Percentiles rank a stretch among this genome's conserved stretches.
Conservation (phyloP, 2,113 vertebrate genomes). For the Nansenia antarctica region DNA sequence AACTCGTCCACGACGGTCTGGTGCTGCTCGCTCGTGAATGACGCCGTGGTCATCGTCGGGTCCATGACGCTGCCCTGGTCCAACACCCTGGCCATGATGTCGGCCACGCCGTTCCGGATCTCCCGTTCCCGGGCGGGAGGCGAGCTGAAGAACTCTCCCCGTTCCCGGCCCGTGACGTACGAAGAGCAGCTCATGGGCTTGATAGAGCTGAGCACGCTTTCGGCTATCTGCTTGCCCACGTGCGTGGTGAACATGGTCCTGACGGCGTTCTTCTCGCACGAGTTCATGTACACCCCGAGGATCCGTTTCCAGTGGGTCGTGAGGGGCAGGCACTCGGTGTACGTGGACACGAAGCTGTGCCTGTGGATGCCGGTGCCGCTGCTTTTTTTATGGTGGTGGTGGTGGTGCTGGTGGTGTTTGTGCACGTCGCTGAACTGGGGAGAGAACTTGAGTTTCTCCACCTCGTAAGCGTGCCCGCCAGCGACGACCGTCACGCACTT, state of each 20-base stretch:
- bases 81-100: not conserved
- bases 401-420: no score
- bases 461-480: not conserved
- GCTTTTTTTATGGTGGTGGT: no score
- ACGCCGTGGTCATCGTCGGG: not conserved
- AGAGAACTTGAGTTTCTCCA: not conserved
- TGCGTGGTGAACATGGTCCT: not conserved
- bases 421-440: not conserved
- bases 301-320: not conserved
- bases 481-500: not conserved
- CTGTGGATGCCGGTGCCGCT: no score
- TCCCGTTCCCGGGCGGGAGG: not conserved
- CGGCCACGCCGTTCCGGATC: not conserved
- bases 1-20: not conserved
- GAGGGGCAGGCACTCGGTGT: not conserved
- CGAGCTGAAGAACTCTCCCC: not conserved
- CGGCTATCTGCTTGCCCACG: not conserved
- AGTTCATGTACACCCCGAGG: constrained; percentile 1
- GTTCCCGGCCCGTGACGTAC: not conserved
- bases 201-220: not conserved
- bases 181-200: not conserved
- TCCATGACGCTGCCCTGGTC: not conserved
- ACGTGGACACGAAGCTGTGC: not conserved
- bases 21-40: not conserved
- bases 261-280: not conserved